Conservation (phyloP, 2,797 vertebrate genomes). For the Oreochromis mossambicus region DNA sequence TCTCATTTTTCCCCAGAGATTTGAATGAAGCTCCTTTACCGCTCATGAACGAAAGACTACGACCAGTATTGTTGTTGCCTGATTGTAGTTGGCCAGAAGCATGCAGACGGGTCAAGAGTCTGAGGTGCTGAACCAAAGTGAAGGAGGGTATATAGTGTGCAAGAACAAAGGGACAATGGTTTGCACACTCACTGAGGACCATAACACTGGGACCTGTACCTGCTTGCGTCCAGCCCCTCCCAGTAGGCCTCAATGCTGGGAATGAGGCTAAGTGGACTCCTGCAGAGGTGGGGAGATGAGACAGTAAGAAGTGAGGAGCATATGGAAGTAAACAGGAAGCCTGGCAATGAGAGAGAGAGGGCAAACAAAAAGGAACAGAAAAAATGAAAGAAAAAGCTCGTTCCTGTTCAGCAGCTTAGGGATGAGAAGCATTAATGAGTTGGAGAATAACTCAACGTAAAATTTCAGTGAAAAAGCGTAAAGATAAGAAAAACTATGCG, state of each 20-base stretch:
- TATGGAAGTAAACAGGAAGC: slow-evolving; percentile 28
- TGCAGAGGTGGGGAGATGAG: slow-evolving; percentile 64
- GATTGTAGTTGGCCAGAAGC: slow-evolving; percentile 21
- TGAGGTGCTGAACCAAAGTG: slow-evolving; percentile 39
- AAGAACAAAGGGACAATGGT: slow-evolving; percentile 32
- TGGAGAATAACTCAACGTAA: not conserved
- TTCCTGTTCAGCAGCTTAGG: not conserved
- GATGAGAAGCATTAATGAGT: not conserved
- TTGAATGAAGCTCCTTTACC: not conserved
- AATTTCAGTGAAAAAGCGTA: not conserved
- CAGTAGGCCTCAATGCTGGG: slow-evolving; percentile 73
- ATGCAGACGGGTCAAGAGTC: slow-evolving; percentile 43
- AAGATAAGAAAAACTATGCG: not conserved
- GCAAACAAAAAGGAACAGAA: slow-evolving; percentile 6
- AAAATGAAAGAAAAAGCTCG: not conserved
- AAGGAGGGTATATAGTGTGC: slow-evolving; percentile 32
- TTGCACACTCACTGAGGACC: slow-evolving; percentile 76
- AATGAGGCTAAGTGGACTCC: slow-evolving; percentile 75
- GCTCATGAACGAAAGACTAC: not conserved
- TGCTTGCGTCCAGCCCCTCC: slow-evolving; percentile 71
- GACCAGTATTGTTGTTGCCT: slow-evolving; percentile 40
- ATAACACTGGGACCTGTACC: slow-evolving; percentile 65
- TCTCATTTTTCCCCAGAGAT: not conserved
- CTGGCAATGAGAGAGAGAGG: slow-evolving; percentile 26
- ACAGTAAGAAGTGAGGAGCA: slow-evolving; percentile 37